Conservation (phyloP, 2,113 vertebrate species). For the Apteryx owenii region DNA sequence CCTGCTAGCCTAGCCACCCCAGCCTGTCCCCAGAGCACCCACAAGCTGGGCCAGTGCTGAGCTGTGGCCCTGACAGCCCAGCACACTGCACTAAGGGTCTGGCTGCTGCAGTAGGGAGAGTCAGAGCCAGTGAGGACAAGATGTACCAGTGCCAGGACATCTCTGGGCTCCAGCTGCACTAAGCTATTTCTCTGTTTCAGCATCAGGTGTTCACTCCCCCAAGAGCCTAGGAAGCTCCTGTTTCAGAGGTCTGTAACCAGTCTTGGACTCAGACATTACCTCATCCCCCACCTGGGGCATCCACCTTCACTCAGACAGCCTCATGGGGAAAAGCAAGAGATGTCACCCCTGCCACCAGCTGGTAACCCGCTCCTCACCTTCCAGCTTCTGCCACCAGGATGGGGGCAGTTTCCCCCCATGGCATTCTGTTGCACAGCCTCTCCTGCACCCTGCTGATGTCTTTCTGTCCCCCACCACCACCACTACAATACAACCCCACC, state of each 20-base stretch:
- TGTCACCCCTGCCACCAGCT: rapidly evolving
- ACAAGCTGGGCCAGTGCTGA: too few species aligned
- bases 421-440: too few species aligned
- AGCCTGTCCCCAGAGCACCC: background rate
- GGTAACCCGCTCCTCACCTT: too few species aligned
- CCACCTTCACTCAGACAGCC: rapidly evolving
- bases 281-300: rapidly evolving
- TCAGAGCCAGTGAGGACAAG: too few species aligned
- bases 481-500: too few species aligned
- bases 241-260: rapidly evolving
- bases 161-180: background rate
- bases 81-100: too few species aligned
- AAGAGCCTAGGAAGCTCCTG: background rate
- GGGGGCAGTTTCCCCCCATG: too few species aligned
- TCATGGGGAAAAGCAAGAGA: rapidly evolving
- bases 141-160: background rate
- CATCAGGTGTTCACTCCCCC: background rate
- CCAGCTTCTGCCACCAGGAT: background rate
- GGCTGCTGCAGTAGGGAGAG: too few species aligned
- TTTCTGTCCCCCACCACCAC: too few species aligned
- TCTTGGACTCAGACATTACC: rapidly evolving
- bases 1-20: too few species aligned
- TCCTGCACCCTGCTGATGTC: background rate
- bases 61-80: too few species aligned
- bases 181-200: background rate